phyloP scores from a whole-genome alignment of 2,888 invertebrate species.

The Temnothorax unifasciatus region DNA sequence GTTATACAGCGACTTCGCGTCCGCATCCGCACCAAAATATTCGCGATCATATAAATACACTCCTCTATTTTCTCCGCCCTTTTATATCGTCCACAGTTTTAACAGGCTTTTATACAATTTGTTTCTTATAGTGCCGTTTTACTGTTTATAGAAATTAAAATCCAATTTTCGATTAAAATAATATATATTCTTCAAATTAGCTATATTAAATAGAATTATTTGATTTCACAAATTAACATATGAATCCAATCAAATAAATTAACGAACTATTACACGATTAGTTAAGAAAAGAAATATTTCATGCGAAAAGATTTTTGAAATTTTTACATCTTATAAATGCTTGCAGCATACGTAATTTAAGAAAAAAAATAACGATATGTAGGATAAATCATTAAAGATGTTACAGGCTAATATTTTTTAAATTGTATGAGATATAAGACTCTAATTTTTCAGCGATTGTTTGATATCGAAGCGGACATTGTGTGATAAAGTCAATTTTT shows the following conservation, averaged over 20 bases:
- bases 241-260: constrained; percentile 14
- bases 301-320: neutral
- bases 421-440: no score
- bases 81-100: neutral
- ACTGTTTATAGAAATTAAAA: neutral
- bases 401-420: no score
- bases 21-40: neutral
- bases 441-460: no score
- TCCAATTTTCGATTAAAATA: neutral
- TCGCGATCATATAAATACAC: constrained; percentile 7
- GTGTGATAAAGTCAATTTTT: no score
- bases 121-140: neutral
- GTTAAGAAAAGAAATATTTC: constrained; percentile 17
- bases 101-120: neutral
- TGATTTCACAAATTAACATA: no score
- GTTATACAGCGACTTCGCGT: neutral
- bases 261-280: constrained; percentile 29
- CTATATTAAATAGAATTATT: neutral
- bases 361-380: no score
- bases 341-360: no score
- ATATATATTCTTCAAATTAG: neutral
- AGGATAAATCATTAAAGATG: no score
- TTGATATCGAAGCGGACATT: no score
- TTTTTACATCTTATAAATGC: neutral
- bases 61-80: neutral